These are phyloP conservation scores for Onchidella celtica DNA, from an alignment of 2,888 invertebrate species.

Conservation along the genomic window DNA sequence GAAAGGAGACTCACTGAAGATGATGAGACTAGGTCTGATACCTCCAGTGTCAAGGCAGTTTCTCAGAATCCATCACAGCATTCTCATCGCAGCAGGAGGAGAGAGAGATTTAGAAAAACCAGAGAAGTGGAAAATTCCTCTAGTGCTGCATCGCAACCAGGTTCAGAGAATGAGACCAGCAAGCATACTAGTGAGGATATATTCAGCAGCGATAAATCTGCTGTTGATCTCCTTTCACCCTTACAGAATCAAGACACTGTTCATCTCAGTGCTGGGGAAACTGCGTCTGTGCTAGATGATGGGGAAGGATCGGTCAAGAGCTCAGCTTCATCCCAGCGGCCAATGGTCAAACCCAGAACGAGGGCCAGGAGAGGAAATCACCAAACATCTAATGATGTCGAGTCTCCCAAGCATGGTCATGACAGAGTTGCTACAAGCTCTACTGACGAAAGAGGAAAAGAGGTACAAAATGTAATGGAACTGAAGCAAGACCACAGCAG, in stretches of 20 bases:
- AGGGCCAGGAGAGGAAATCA: not conserved
- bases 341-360: constrained; percentile 10
- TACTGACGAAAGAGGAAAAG: not conserved
- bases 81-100: not conserved
- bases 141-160: not conserved
- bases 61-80: not conserved
- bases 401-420: no score
- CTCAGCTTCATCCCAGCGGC: constrained; percentile 10
- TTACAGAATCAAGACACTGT: not conserved
- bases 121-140: not conserved
- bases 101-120: not conserved
- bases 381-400: not conserved
- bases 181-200: not conserved
- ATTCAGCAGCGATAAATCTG: not conserved
- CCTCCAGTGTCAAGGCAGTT: not conserved
- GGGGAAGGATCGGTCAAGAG: constrained; percentile 20
- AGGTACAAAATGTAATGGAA: not conserved
- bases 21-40: not conserved
- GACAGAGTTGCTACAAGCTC: not conserved
- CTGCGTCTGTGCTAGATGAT: not conserved
- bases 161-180: not conserved
- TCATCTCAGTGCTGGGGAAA: not conserved
- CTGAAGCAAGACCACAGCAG: not conserved
- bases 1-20: constrained; percentile 29
- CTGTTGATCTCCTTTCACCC: not conserved